These are phyloP conservation scores for Triplophysa bombifrons DNA, from an alignment of 2,797 vertebrate species.

Conservation along the genomic window DNA sequence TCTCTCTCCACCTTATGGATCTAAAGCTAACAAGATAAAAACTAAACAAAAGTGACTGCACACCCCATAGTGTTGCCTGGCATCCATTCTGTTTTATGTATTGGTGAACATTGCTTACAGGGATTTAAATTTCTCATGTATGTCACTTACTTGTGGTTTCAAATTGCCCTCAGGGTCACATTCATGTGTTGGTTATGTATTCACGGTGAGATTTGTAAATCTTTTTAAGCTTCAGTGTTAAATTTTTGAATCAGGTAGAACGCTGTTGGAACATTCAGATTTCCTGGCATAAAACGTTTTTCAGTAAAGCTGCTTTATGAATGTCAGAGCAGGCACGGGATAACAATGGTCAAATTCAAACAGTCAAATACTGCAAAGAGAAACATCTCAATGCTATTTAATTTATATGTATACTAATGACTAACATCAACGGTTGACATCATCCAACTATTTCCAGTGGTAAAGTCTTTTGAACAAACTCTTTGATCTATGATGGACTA, in stretches of 20 bases:
- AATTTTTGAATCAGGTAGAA: constrained; percentile 15
- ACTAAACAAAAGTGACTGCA: constrained; percentile 16
- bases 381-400: neutral
- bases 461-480: neutral
- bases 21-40: constrained; percentile 21
- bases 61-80: neutral
- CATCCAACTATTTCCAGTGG: neutral
- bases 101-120: neutral
- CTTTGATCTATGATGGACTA: neutral
- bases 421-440: neutral
- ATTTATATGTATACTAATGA: neutral
- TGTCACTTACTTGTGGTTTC: constrained; percentile 2
- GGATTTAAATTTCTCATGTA: constrained; percentile 17
- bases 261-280: constrained; percentile 17
- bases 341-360: constrained; percentile 21
- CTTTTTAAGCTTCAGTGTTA: constrained; percentile 21
- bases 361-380: constrained; percentile 1
- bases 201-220: constrained; percentile 24
- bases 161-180: neutral
- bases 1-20: constrained; percentile 3
- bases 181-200: constrained; percentile 14
- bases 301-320: constrained; percentile 38
- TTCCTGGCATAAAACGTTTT: constrained; percentile 19
- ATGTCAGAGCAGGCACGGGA: neutral
- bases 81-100: neutral